Conservation (phyloP, 30 jellyfish, hydroid and myxozoan species). For the Morbakka virulenta region DNA sequence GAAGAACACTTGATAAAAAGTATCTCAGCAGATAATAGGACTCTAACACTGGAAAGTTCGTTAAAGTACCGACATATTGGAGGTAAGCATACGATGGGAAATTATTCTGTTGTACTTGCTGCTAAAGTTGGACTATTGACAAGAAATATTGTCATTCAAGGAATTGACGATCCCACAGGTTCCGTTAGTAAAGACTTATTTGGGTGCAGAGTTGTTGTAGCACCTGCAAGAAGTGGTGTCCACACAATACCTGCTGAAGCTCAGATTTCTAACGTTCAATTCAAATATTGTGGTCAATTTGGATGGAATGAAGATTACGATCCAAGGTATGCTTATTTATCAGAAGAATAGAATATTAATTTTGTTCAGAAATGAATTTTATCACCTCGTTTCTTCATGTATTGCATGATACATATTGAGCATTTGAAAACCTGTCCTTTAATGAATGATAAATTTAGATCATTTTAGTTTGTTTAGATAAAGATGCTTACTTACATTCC, state of each 20-base stretch:
- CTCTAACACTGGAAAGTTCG: conserved; percentile 37
- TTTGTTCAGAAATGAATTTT: too few relatives aligned
- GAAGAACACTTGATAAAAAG: conserved; percentile 62
- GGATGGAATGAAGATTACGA: conserved; percentile 95
- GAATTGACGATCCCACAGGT: conserved; percentile 81
- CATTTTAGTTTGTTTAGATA: too few relatives aligned
- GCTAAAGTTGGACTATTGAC: conserved; percentile 92
- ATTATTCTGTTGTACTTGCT: conserved; percentile 50
- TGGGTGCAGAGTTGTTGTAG: conserved; percentile 99
- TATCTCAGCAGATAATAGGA: conserved; percentile 32
- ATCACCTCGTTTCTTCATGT: too few relatives aligned
- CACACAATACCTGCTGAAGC: conserved; percentile 70
- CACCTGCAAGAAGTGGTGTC: conserved; percentile 60
- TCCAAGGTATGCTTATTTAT: conserved; percentile 70
- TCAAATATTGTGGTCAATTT: conserved; percentile 87
- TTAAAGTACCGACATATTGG: conserved; percentile 66
- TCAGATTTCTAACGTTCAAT: conserved; percentile 67
- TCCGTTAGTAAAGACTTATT: conserved; percentile 67
- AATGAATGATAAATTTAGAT: too few relatives aligned
- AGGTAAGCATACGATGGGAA: conserved; percentile 46
- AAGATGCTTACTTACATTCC: too few relatives aligned
- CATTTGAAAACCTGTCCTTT: too few relatives aligned
- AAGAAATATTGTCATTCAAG: conserved; percentile 73
- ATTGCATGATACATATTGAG: neutral
- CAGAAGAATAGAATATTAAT: neutral